Evolutionary conservation across 2,113 vertebrate genomes (phyloP), one percentile per base, ranked within the genome.

Genomic region (Myrmecobius fasciatus): DNA sequence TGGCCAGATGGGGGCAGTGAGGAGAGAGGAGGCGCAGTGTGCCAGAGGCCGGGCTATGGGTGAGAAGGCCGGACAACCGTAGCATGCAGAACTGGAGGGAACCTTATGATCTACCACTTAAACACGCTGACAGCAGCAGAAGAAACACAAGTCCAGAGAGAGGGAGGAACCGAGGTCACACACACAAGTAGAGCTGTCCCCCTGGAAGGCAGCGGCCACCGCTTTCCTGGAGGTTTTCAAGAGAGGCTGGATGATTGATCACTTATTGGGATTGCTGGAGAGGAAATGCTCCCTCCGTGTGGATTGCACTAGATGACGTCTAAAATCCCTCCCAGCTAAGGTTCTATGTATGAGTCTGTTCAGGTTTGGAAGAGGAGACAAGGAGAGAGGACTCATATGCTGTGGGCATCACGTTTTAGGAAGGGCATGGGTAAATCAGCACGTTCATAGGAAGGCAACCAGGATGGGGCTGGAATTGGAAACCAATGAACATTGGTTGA

Each of bases 11-110:
- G 92, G 95, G 95, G 95, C 95, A 88, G 94, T 75, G 96, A 95
- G 96, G 51, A 51, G 96, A 95, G 96, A 96, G 96, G 96, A 97
- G 90, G 93, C 91, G 93, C 83, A 92, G 96, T 56, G 54, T 25
- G 11, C 92, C 89, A 36, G 88, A 48, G 94, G 93, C 0, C 7
- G 92, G 67, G 25, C 60, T 83, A 6, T 43, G 67, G 0, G n/a
- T 17, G 25, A 25, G 24, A 83, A 43, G 22, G 22, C 36, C n/a
- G 24, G 20, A 43, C 6, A 83, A 83, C 43, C 20, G 22, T 22
- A 43, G 67, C 20, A 24, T 43, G 14, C 24, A 24, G n/a, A 43
- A 20, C 20, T 83, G n/a, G 36, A 83, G 43, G n/a, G 67, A 7
- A 43, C n/a, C n/a, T 43, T 43, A 83, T 43, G 67, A 43, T 22